These are phyloP conservation scores for Chelon labrosus DNA, from an alignment of 2,797 vertebrate species.

Conservation along the genomic window DNA sequence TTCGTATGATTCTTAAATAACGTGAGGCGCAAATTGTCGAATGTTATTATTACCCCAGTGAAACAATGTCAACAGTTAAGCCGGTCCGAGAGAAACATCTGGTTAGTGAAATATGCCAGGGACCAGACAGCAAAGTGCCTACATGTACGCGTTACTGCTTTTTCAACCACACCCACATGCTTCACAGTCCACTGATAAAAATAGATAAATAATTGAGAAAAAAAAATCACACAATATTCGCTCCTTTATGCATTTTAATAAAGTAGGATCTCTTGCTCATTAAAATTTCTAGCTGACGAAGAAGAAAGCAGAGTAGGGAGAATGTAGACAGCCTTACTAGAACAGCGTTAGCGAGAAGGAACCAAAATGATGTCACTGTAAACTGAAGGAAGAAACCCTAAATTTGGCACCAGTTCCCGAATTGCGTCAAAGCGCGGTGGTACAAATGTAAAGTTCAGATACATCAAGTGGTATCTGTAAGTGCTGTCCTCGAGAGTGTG, in stretches of 20 bases:
- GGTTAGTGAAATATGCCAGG: conserved; percentile 58
- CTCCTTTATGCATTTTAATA: conserved; percentile 62
- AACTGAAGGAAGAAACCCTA: conserved; percentile 48
- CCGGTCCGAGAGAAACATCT: conserved; percentile 62
- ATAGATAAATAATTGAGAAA: conserved; percentile 57
- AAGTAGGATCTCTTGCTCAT: conserved; percentile 68
- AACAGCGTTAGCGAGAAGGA: conserved; percentile 42
- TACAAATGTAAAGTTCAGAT: conserved; percentile 44
- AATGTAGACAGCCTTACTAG: conserved; percentile 45
- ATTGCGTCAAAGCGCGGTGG: conserved; percentile 37
- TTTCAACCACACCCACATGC: conserved; percentile 66
- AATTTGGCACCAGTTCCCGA: conserved; percentile 51
- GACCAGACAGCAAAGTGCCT: conserved; percentile 51
- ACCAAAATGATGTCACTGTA: conserved; percentile 41
- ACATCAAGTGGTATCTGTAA: conserved; percentile 9
- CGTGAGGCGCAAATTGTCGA: conserved; percentile 29
- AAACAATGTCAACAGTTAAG: conserved; percentile 50
- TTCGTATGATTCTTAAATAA: neutral
- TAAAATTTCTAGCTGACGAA: conserved; percentile 59
- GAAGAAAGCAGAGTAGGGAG: conserved; percentile 51
- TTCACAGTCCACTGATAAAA: conserved; percentile 65
- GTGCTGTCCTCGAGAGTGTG: conserved; percentile 25
- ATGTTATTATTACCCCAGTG: conserved; percentile 40
- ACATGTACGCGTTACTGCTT: conserved; percentile 54
- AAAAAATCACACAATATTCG: conserved; percentile 57